A percentile compares a stretch with the other conserved stretches of the same genome.
phyloP scores from a whole-genome alignment of 2,888 invertebrate species.

The Thecocarcelia acutangulata region DNA sequence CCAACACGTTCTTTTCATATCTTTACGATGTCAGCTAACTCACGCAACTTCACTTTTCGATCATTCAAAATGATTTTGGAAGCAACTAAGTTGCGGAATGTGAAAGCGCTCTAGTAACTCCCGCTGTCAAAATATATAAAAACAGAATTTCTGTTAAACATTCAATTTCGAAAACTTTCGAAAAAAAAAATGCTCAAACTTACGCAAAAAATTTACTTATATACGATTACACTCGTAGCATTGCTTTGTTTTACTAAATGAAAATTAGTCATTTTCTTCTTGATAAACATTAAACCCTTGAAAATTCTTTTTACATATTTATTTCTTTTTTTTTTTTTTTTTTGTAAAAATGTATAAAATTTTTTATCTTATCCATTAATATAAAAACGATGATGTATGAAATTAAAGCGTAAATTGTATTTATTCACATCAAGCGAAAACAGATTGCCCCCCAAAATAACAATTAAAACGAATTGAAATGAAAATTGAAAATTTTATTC shows the following conservation, averaged over 20 bases:
- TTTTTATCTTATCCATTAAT: conserved; percentile 77
- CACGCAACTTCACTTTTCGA: no score
- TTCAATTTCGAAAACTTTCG: no score
- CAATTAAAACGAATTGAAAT: conserved; percentile 37
- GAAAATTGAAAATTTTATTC: conserved; percentile 26
- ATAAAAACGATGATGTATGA: conserved; percentile 80
- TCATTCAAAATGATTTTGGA: no score
- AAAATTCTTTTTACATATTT: conserved; percentile 1
- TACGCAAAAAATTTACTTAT: not conserved
- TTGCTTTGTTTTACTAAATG: not conserved
- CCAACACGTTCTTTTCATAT: no score
- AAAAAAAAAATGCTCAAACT: not conserved
- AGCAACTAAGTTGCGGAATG: no score
- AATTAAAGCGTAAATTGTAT: conserved; percentile 71
- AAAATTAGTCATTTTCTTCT: conserved; percentile 3
- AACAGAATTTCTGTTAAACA: no score
- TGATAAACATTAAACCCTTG: conserved; percentile 42
- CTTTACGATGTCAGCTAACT: no score
- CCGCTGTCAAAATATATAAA: no score
- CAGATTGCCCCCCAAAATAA: conserved; percentile 51
- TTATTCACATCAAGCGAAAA: conserved; percentile 32
- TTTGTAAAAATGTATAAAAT: conserved; percentile 15
- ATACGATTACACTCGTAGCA: no score
- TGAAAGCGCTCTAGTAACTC: no score
- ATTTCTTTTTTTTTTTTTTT: not conserved